A percentile compares a stretch with the other conserved stretches of the same genome.
phyloP scores from a whole-genome alignment of 2,113 vertebrate genomes.

The Oreochromis spilurus region DNA sequence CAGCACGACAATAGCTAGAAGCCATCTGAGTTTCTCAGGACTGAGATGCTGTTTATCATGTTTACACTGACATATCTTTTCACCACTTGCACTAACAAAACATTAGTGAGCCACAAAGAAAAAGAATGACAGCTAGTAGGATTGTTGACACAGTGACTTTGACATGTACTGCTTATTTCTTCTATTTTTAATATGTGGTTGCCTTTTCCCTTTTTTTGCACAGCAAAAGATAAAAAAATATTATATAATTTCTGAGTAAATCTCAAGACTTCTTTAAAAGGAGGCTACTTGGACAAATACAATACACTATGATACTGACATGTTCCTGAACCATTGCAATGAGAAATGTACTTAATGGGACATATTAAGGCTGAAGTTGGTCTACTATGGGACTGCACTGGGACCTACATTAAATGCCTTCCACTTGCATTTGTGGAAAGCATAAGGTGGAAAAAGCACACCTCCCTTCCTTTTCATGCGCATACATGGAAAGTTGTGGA shows the following conservation, averaged over 20 bases:
- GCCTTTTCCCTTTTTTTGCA: neutral
- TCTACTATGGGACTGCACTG: neutral
- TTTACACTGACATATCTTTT: neutral
- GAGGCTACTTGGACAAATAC: neutral
- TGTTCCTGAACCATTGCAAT: neutral
- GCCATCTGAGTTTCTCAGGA: neutral
- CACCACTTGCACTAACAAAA: neutral
- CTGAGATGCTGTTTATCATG: neutral
- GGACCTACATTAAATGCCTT: neutral
- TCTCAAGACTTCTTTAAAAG: neutral
- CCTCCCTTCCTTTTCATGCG: neutral
- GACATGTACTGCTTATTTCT: neutral
- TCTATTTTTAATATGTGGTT: neutral
- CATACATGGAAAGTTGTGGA: neutral
- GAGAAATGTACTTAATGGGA: neutral
- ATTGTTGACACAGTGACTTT: neutral
- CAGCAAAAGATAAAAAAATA: neutral
- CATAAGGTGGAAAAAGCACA: neutral
- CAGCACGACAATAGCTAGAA: neutral
- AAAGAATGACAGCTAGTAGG: neutral
- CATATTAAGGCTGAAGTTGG: accelerated
- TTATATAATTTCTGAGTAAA: neutral
- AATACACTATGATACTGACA: neutral
- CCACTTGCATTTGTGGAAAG: neutral
- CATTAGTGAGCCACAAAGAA: neutral